phyloP scores from a whole-genome alignment of 2,797 vertebrate species.

The Lepus townsendii region DNA sequence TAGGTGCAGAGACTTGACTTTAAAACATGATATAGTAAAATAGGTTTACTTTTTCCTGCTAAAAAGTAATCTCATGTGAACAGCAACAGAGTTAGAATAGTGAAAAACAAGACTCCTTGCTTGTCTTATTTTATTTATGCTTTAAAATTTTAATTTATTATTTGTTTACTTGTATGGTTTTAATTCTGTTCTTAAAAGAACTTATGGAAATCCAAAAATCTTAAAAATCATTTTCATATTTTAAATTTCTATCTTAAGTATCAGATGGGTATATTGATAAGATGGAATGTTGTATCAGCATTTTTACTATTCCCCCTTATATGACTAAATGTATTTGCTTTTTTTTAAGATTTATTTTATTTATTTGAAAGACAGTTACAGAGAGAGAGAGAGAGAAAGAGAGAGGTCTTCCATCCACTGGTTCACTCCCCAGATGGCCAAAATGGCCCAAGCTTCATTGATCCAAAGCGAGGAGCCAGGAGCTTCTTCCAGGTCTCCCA shows the following conservation, averaged over 20 bases:
- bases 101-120: slow-evolving; percentile 1
- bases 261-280: background rate
- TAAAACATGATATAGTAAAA: slow-evolving; percentile 26
- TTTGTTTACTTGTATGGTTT: background rate
- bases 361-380: no score
- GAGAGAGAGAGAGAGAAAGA: no score
- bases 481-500: no score
- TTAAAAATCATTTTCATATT: slow-evolving; percentile 20
- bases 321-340: background rate
- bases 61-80: slow-evolving; percentile 36
- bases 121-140: background rate
- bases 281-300: background rate
- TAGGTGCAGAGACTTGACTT: background rate
- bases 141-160: slow-evolving; percentile 58
- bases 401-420: no score
- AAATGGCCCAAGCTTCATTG: no score
- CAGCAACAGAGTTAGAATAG: background rate
- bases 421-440: no score
- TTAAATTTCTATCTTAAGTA: slow-evolving; percentile 31
- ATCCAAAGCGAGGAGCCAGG: no score
- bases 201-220: background rate
- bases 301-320: background rate
- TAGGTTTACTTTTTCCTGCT: slow-evolving; percentile 57
- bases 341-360: no score
- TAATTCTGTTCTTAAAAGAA: background rate